Conservation (phyloP, 2,888 invertebrate species). For the Sinopyrophorus schimmeli region DNA sequence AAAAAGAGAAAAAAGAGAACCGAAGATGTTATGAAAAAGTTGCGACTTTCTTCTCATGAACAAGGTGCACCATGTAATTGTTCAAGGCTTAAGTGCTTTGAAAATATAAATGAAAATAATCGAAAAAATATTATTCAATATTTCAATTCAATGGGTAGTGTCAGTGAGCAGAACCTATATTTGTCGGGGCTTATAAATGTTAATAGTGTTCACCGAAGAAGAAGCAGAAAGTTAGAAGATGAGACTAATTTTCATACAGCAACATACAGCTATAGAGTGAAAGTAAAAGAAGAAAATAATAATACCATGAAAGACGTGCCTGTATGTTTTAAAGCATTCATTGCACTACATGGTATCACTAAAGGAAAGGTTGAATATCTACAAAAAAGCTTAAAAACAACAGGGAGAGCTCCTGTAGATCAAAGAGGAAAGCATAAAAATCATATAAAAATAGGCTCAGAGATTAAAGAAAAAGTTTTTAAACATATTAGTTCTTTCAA, state of each 20-base stretch:
- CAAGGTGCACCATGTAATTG: conserved; percentile 9
- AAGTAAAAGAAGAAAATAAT: background rate
- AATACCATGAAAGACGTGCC: background rate
- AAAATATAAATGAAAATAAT: background rate
- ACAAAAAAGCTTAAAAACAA: background rate
- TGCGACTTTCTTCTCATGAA: background rate
- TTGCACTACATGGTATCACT: conserved; percentile 4
- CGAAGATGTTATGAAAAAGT: conserved; percentile 8
- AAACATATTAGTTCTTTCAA: conserved; percentile 17
- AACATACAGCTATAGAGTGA: conserved; percentile 1
- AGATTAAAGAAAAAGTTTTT: background rate
- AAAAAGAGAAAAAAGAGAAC: conserved; percentile 1
- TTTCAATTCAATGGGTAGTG: background rate
- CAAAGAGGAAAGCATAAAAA: background rate
- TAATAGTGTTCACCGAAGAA: background rate
- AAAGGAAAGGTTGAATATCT: conserved; percentile 4
- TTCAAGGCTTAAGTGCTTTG: conserved; percentile 7
- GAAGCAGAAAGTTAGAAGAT: background rate
- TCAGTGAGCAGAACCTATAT: conserved; percentile 5
- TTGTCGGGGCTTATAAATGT: conserved; percentile 5
- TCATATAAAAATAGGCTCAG: background rate
- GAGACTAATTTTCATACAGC: background rate
- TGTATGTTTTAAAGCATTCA: conserved; percentile 10
- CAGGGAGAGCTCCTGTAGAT: conserved; percentile 3
- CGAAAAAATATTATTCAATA: background rate